A percentile compares a stretch with the other conserved stretches of the same genome.
phyloP scores from a whole-genome alignment of 2,888 invertebrate genomes.

The Lochmaea capreae region DNA sequence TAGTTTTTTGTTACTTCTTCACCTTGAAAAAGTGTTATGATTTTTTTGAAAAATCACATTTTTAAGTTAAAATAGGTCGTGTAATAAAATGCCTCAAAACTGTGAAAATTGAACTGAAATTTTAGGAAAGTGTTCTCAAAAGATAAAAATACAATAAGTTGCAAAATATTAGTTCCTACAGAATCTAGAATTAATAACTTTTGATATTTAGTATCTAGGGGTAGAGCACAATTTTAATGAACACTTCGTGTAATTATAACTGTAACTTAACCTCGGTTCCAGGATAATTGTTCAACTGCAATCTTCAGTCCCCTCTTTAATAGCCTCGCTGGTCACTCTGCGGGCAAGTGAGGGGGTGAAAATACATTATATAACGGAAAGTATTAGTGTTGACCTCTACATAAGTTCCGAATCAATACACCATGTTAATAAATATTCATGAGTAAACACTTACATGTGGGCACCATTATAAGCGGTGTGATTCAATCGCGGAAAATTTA shows the following conservation, averaged over 20 bases:
- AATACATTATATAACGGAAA: constrained; percentile 14
- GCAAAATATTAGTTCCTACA: too few species aligned
- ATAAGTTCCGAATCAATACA: neutral
- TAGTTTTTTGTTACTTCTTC: too few species aligned
- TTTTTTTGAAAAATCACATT: too few species aligned
- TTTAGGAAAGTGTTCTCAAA: too few species aligned
- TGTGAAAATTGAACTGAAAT: too few species aligned
- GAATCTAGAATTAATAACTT: neutral
- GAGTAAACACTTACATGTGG: constrained; percentile 1
- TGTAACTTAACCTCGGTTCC: neutral
- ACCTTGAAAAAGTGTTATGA: too few species aligned
- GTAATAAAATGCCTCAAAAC: too few species aligned
- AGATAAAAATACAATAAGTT: too few species aligned
- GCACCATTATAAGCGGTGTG: neutral
- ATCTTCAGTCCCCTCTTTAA: neutral
- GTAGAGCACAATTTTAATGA: neutral
- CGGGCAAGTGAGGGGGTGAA: constrained; percentile 1
- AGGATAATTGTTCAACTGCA: neutral
- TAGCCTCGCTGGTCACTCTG: constrained; percentile 8
- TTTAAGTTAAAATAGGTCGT: too few species aligned
- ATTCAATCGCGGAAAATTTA: neutral
- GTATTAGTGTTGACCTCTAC: neutral
- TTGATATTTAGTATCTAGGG: neutral
- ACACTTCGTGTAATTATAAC: neutral
- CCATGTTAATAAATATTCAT: constrained; percentile 6